Conservation (phyloP, 92 coral and sea anemone genomes). For the Parazoanthus darwini region DNA sequence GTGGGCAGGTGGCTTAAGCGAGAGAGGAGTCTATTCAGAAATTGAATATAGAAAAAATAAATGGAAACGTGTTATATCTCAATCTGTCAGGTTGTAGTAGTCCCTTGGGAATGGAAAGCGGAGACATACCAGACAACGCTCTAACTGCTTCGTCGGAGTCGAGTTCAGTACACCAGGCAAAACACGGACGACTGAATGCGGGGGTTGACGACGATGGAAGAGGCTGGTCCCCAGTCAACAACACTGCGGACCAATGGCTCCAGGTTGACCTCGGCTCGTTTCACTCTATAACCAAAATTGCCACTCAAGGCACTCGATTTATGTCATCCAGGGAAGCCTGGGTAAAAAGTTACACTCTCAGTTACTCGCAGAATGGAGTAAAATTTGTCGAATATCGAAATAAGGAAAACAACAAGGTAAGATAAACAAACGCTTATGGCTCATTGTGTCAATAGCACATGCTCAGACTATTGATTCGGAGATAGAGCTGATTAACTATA, state of each 20-base stretch:
- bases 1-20: too few relatives aligned
- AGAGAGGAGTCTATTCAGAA: too few relatives aligned
- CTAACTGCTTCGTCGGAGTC: not conserved
- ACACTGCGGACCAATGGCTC: not conserved
- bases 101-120: not conserved
- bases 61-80: too few relatives aligned
- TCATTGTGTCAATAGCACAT: too few relatives aligned
- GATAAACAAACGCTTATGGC: not conserved
- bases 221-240: not conserved
- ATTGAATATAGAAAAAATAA: too few relatives aligned
- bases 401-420: not conserved
- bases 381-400: not conserved
- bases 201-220: not conserved
- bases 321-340: not conserved
- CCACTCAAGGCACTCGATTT: not conserved
- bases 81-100: not conserved
- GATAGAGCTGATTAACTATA: too few relatives aligned
- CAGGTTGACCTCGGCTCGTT: not conserved
- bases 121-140: not conserved
- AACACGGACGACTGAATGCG: not conserved
- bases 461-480: too few relatives aligned
- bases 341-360: not conserved
- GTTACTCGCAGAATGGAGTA: not conserved
- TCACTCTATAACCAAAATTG: not conserved
- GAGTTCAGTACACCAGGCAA: not conserved